A percentile compares a stretch with the other conserved stretches of the same genome.
phyloP scores from a whole-genome alignment of 2,888 invertebrate species.

The Scaptomyza cyrtandrae region DNA sequence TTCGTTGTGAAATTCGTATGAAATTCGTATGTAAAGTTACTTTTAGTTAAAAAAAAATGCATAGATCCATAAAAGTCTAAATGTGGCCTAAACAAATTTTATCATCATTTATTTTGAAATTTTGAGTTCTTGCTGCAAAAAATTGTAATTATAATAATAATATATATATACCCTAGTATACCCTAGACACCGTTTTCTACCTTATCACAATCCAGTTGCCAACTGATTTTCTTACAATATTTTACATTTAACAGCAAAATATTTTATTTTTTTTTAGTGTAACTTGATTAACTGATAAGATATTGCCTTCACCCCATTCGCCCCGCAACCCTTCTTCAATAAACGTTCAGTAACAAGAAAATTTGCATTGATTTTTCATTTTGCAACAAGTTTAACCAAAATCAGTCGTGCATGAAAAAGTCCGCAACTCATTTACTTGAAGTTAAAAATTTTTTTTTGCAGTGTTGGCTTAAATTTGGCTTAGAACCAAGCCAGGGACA shows the following conservation, averaged over 20 bases:
- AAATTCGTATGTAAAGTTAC: too few species aligned
- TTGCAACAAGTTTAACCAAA: neutral
- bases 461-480: conserved; percentile 22
- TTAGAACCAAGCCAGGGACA: conserved; percentile 53
- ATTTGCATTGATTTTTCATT: neutral
- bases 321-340: neutral
- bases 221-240: conserved; percentile 9
- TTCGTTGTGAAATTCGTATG: too few species aligned
- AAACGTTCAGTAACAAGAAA: neutral
- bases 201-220: conserved; percentile 38
- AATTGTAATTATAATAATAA: too few species aligned
- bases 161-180: too few species aligned
- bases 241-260: conserved; percentile 1
- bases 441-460: conserved; percentile 3
- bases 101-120: too few species aligned
- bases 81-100: too few species aligned
- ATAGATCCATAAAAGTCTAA: too few species aligned
- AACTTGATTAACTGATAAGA: conserved; percentile 21
- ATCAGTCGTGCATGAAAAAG: conserved; percentile 39
- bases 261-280: neutral
- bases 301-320: conserved; percentile 1
- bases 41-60: too few species aligned
- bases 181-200: conserved; percentile 6
- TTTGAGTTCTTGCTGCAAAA: too few species aligned
- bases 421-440: neutral